Percentiles rank a stretch among this genome's conserved stretches.
Evolutionary conservation across 53 echinoderm and acorn worm species (phyloP).

Genomic region (Patiria pectinifera): DNA sequence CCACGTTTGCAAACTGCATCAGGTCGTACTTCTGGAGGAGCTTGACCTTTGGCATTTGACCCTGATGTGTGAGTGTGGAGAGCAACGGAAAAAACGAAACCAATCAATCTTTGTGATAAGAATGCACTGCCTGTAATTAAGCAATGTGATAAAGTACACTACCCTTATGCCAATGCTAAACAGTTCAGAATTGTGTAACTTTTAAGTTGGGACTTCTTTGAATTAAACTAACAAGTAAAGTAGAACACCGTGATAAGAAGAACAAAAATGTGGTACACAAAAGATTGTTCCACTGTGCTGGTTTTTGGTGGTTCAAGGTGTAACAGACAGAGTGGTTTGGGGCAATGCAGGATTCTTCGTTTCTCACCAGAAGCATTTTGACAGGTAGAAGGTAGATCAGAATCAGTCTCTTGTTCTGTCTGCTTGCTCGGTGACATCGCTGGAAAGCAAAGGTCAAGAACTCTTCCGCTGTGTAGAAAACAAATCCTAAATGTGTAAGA

Average conservation of each 20-base stretch:
- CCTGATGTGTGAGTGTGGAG: conserved; percentile 46
- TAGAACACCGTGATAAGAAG: no score
- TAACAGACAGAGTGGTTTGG: no score
- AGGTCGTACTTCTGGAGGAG: conserved; percentile 96
- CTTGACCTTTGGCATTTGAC: conserved; percentile 94
- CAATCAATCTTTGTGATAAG: neutral
- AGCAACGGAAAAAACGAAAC: neutral
- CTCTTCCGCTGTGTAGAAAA: conserved; percentile 76
- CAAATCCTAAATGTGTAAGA: neutral
- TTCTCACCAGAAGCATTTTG: conserved; percentile 94
- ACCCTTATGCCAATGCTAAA: no score
- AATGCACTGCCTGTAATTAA: neutral
- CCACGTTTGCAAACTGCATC: conserved; percentile 94
- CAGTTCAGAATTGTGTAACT: no score
- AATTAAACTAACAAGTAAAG: no score
- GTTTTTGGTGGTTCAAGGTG: no score
- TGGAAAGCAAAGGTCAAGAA: conserved; percentile 93
- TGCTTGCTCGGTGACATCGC: conserved; percentile 82
- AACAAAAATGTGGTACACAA: no score
- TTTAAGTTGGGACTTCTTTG: no score
- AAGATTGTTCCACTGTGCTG: no score
- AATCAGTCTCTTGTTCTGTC: conserved; percentile 91
- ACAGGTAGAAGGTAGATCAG: conserved; percentile 95
- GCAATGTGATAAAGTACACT: no score
- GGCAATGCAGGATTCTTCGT: no score